Base-by-base conservation (phyloP, 2,113 vertebrate genomes). In the Passer domesticus region DNA sequence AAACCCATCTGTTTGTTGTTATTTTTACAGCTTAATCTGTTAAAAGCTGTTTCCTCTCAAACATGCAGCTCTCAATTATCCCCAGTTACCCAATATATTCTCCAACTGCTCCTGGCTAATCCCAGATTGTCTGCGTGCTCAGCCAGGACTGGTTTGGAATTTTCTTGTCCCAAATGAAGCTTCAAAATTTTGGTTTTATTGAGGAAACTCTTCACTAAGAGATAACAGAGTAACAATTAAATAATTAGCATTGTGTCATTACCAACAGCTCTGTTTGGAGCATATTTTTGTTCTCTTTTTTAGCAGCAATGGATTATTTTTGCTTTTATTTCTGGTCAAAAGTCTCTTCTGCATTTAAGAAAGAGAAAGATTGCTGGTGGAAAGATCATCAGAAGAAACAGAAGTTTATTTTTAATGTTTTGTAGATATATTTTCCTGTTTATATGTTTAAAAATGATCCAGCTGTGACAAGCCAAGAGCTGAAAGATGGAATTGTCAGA, bases 41-140 rank as follows among this genome's bases (percentile, higher is more conserved):
- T 97, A 95, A 96, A 86, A 93, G 94, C 95, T 79, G 66, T 70
- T 97, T 93, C 89, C 93, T 92, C 87, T 96, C 95, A 66, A 92
- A 96, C 92, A 68, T 55, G 87, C 82, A 96, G 91, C 97, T 97
- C 97, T 98, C 95, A 97, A 96, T 98, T 97, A 97, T 80, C 95
- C 74, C 47, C 60, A 97, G 97, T 97, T 97, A 97, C 89, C 80
- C 77, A 86, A 90, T 52, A 41, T 83, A 75, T 97, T 97, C 95
- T 93, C 94, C 94, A 90, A 96, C 91, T 97, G 96, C 77, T 97
- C 72, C 94, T 94, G 78, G 93, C 80, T 97, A 92, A 96, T 95
- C 97, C 88, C 94, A 95, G 80, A 94, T 78, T 92, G 91, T 70
- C 84, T 87, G 89, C 67, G 37, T 66, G 95, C 93, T 95, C 95